Conservation (phyloP, 1,140 invertebrate genomes). For the Caenorhabditis tropicalis region DNA sequence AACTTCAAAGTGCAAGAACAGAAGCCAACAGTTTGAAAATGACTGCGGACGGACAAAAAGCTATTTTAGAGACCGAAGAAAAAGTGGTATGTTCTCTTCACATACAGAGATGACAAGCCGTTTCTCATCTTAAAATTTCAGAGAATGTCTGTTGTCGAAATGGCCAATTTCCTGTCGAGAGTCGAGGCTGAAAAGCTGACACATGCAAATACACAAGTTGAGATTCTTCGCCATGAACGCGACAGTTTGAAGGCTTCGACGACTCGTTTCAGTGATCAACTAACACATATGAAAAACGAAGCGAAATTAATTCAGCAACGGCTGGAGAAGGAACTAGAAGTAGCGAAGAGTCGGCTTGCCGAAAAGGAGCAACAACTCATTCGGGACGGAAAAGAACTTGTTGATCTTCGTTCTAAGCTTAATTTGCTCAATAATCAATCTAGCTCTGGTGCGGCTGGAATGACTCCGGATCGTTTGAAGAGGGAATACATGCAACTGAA, state of each 20-base stretch:
- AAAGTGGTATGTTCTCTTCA: background rate
- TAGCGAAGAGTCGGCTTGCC: background rate
- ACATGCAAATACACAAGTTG: slow-evolving; percentile 20
- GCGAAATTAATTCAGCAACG: slow-evolving; percentile 3
- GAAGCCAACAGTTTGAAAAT: background rate
- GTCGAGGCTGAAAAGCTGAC: background rate
- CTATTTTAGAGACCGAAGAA: background rate
- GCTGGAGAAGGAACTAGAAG: slow-evolving; percentile 11
- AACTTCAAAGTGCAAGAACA: background rate
- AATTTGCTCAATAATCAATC: background rate
- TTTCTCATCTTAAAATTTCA: background rate
- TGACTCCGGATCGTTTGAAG: slow-evolving; percentile 43
- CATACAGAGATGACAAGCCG: no score
- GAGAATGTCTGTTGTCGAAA: slow-evolving; percentile 38
- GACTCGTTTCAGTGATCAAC: background rate
- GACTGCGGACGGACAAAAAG: background rate
- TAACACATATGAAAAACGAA: slow-evolving; percentile 13
- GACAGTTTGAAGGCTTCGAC: slow-evolving; percentile 17
- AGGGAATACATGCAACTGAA: slow-evolving; percentile 33
- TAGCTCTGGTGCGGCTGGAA: background rate
- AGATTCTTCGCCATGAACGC: slow-evolving; percentile 38
- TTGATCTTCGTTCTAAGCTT: slow-evolving; percentile 8
- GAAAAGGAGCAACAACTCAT: slow-evolving; percentile 14
- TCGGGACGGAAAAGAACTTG: background rate
- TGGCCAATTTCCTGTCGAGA: background rate